Base-by-base conservation (phyloP, 30 jellyfish, hydroid and myxozoan genomes). In the Morbakka virulenta region DNA sequence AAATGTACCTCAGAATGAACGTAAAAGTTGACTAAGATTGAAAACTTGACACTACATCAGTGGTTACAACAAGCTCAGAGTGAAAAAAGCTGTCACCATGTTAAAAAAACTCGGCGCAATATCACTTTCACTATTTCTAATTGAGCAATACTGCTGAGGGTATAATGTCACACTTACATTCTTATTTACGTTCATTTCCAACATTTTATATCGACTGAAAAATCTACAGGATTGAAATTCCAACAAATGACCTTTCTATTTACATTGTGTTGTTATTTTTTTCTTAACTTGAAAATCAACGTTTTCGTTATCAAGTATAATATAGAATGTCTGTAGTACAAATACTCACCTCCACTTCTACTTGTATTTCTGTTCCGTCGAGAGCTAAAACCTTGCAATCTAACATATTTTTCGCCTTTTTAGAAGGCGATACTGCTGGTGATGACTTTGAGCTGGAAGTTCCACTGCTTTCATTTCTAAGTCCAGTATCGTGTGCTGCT, bases 291-390 rank as follows among this genome's bases (percentile, higher is more conserved):
- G 13, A 41, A 41, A 41, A 41, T 41, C 17, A 6, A 9, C 17
- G 57, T 41, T 41, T 6, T 6, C 9, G 57, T 6, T 17, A 41
- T 41, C 13, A 9, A 41, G 57, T 41, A 41, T 41, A 41, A 41
- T 6, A 9, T 9, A 41, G 13, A 41, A 41, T n/a, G n/a, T n/a
- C n/a, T n/a, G n/a, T 31, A 66, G 1, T 24, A 30, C 64, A 66
- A 28, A 27, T 13, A 49, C 83, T 17, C 61, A 84, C 95, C 82
- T 84, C 85, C 6, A 84, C 88, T 74, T 84, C 95, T 9, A 84
- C 74, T 0, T 73, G 11, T 14, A 84, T 57, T 27, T 65, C 79
- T 23, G 80, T 73, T 62, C 95, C 95, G 32, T 84, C 95, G 34
- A 84, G 64, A 14, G 86, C 52, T 27, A 50, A 21, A 12, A 84